These are phyloP conservation scores for Parthenolecanium corni DNA, from an alignment of 2,888 invertebrate species.

Conservation along the genomic window DNA sequence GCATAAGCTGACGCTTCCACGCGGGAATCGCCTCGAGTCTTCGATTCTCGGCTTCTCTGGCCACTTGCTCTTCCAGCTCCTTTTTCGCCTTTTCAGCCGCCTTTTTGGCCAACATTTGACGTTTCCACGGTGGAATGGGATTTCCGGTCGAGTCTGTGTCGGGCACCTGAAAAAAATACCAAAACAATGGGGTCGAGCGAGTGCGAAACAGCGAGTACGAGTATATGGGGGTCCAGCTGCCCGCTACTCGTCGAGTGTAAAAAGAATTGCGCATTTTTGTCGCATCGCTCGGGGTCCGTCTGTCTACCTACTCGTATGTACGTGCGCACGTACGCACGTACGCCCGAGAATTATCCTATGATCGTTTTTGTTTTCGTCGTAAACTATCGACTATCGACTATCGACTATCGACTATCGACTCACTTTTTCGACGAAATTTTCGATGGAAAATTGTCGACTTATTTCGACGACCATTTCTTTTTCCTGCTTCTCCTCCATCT, in stretches of 20 bases:
- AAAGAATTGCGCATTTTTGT: too few relatives aligned
- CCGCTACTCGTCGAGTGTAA: too few relatives aligned
- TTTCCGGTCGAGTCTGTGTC: conserved; percentile 80
- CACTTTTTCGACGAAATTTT: conserved; percentile 83
- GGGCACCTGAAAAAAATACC: conserved; percentile 54
- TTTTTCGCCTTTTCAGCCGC: conserved; percentile 86
- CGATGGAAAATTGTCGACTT: conserved; percentile 68
- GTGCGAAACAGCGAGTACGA: too few relatives aligned
- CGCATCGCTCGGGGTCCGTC: too few relatives aligned
- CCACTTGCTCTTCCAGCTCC: conserved; percentile 76
- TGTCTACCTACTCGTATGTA: too few relatives aligned
- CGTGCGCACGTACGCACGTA: too few relatives aligned
- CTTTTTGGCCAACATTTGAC: conserved; percentile 88
- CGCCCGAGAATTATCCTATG: too few relatives aligned
- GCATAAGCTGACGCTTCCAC: conserved; percentile 84
- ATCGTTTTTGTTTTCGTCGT: too few relatives aligned
- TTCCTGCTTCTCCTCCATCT: conserved; percentile 69
- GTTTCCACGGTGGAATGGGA: conserved; percentile 85
- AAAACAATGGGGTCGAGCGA: too few relatives aligned
- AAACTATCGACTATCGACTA: too few relatives aligned
- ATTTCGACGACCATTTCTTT: conserved; percentile 75
- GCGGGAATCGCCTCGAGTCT: conserved; percentile 77
- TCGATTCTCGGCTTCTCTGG: conserved; percentile 70
- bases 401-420: too few relatives aligned
- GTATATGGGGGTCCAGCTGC: too few relatives aligned